Evolutionary conservation across 2,888 invertebrate species (phyloP).

Genomic region (Drosophila neutralis): DNA sequence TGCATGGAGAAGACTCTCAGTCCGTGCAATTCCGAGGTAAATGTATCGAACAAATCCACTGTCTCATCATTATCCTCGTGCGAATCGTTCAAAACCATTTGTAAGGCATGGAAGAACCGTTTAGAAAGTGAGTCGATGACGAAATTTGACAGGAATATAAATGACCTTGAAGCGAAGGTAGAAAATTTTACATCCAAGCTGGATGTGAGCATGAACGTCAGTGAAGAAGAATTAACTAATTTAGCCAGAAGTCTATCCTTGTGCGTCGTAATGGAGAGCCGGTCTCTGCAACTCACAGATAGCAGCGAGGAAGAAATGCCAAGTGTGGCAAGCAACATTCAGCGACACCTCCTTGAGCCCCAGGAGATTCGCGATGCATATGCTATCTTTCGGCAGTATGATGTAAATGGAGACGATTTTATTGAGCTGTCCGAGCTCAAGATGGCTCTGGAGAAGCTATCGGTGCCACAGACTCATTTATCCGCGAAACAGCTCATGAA

Average conservation of each 20-base stretch:
- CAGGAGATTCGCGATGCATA: constrained; percentile 45
- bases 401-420: constrained; percentile 39
- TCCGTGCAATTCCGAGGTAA: not conserved
- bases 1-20: constrained; percentile 5
- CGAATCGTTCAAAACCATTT: constrained; percentile 31
- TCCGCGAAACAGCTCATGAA: constrained; percentile 46
- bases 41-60: not conserved
- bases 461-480: constrained; percentile 63
- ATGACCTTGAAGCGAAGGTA: not conserved
- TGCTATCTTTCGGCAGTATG: constrained; percentile 35
- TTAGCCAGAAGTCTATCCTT: constrained; percentile 18
- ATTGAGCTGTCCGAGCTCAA: constrained; percentile 50
- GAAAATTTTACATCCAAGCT: not conserved
- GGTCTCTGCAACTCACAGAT: constrained; percentile 19
- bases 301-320: constrained; percentile 40
- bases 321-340: fast-evolving
- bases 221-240: not conserved
- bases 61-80: constrained; percentile 31
- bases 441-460: constrained; percentile 53
- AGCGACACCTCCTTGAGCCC: constrained; percentile 28
- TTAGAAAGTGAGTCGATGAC: constrained; percentile 11
- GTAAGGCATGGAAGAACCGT: constrained; percentile 32
- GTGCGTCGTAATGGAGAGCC: constrained; percentile 38
- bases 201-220: not conserved
- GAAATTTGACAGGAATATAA: constrained; percentile 3